Evolutionary conservation across 2,797 vertebrate species (phyloP), one percentile per base, ranked within the genome.

Genomic region (Chaetophractus vellerosus): DNA sequence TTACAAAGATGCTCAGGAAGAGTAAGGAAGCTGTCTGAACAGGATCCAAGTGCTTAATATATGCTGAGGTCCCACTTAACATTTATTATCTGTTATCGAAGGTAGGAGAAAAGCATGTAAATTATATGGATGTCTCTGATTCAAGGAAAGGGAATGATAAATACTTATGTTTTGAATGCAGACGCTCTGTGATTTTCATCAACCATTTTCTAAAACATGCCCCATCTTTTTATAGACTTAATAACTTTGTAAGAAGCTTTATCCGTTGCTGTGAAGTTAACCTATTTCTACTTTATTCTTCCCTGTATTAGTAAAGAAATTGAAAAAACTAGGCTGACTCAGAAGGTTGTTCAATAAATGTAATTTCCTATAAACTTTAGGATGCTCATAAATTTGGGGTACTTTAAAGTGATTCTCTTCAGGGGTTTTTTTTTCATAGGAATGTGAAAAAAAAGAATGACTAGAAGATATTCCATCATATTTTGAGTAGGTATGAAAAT

Each of bases 61-160:
- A 8, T 96, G 64, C 96, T 94, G 94, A 97, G 96, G 91, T 95
- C 48, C 41, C 91, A 96, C 98, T 97, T 97, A 96, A 97, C 91
- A 90, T 96, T 97, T 98, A 92, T 95, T 90, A 97, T 92, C 96
- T 97, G 83, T 96, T 97, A 96, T 90, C 74, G 18, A 93, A 97
- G 85, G 92, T 87, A 88, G 81, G 64, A 97, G 82, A 88, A 93
- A 76, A 79, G 74, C 91, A 78, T 12, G 23, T 93, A 97, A 96
- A 91, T 96, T 89, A 95, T 94, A 91, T 94, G 90, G 83, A 86
- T 83, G 80, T 48, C 90, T 96, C 72, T 97, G 97, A 97, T 96
- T 97, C 90, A 88, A 38, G 69, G 89, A 94, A 97, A 97, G 74
- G 1, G 0, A 95, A 95, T 78, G 96, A 95, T 88, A 92, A 97